Base-by-base conservation (phyloP, 2,888 invertebrate species). In the Diarsia dahlii region DNA sequence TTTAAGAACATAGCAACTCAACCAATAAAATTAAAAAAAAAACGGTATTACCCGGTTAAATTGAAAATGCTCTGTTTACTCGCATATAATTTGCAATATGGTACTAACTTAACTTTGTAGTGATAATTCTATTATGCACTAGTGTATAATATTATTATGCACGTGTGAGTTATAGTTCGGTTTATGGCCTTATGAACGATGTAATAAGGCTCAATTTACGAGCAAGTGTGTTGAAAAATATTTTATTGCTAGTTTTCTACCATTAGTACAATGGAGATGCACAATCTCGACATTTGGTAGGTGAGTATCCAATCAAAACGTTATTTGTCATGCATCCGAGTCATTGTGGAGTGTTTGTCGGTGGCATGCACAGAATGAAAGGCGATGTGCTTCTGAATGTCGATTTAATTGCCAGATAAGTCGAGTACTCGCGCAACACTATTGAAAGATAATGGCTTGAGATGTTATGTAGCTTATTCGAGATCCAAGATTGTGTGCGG, bases 371-470 rank as follows among this genome's bases (percentile, higher is more conserved):
- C 91, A 90, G 95, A 95, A 95, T 95, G 94, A 95, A 94, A 94
- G 92, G 93, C 92, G 90, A 93, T 93, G 92, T 95, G 94, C 96
- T 96, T 94, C 96, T 95, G 96, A 95, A 96, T 96, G 96, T 95
- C 94, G 96, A 96, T 96, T 95, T 96, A 96, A 96, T 96, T 96
- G 96, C 94, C 91, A 94, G 96, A 96, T 96, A 96, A 95, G 94
- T 94, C 94, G 90, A 88, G 89, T 91, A 92, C 92, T 91, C 91
- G 92, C 94, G 94, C 94, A 94, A 92, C 94, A 91, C 93, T 92
- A 95, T 95, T 95, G 93, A 93, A 94, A 95, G 94, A 95, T 95
- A 95, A 95, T 95, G 93, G 93, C 91, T 94, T 93, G 91, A 95
- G 94, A 95, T 95, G 94, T 95, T 95, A 93, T 92, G 93, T 92